Conservation (phyloP, 1,140 invertebrate species). For the Eriocheir sinensis region DNA sequence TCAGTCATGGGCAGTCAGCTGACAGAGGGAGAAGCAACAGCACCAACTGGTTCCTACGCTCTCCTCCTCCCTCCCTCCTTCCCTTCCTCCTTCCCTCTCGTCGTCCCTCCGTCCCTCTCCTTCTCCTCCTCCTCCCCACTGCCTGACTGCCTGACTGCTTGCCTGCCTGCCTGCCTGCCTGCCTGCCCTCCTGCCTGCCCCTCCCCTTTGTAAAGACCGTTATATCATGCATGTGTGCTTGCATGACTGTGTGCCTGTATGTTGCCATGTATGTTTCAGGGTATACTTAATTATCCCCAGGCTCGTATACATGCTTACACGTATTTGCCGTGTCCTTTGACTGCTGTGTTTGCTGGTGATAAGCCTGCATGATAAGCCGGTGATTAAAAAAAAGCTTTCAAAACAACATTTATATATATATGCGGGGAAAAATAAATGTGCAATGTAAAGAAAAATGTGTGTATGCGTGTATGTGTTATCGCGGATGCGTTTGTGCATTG, state of each 20-base stretch:
- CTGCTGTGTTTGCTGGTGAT: neutral
- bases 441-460: neutral
- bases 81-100: neutral
- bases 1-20: conserved; percentile 11
- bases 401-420: neutral
- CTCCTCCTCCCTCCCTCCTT: conserved; percentile 7
- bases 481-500: neutral
- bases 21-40: conserved; percentile 12
- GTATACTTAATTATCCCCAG: neutral
- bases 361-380: neutral
- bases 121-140: too few relatives aligned
- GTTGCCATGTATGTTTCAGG: conserved; percentile 32
- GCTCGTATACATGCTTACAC: neutral
- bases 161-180: neutral
- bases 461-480: neutral
- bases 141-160: neutral
- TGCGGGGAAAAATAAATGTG: neutral
- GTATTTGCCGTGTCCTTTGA: conserved; percentile 10
- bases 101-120: neutral
- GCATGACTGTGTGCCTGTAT: conserved; percentile 39
- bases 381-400: neutral
- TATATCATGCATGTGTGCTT: conserved; percentile 43
- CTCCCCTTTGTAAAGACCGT: conserved; percentile 22
- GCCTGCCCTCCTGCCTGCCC: neutral
- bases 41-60: neutral